Evolutionary conservation across 2,113 vertebrate genomes (phyloP), one percentile per base, ranked within the genome.

Genomic region (Nesoenas mayeri): DNA sequence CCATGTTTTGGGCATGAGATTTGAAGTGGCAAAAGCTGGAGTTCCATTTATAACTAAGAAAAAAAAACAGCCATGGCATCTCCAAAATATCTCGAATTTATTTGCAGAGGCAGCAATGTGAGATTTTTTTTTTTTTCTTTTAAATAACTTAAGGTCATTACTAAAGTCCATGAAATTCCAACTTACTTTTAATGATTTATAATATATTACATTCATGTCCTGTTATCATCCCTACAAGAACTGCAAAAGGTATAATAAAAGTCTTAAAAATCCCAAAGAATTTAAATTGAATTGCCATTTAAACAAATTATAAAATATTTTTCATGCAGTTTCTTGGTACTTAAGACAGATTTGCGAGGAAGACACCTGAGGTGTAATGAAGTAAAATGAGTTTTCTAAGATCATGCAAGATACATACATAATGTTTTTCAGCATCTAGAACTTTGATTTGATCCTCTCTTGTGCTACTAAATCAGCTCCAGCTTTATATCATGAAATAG

Each of bases 181-280:
- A 1, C 51, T 44, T 75, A 32, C 32, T 84, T 84, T 61, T 62
- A 67, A 5, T 79, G 4, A 28, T 58, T 54, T 54, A 13, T 65
- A 48, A 12, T 29, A 24, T 1, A 1, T 62, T 87, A 22, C 4
- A 17, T 6, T 67, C 4, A 1, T 9, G 31, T 50, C 21, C 21
- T 58, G 12, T 36, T 85, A 58, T 40, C 25, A 24, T 74, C 36
- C 36, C 71, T 62, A 40, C 11, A 80, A 54, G 15, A 82, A 70
- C 8, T 70, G 19, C 11, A 67, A 54, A 36, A 62, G 9, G 16
- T 54, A 9, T 67, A 83, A 50, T n/a, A 72, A 88, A 92, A 53
- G 20, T 4, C 12, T 44, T 85, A 11, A 4, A 70, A 74, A 60
- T 73, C 15, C 21, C 29, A 38, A 58, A 81, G 19, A 81, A 67